Evolutionary conservation across 1,140 invertebrate species (phyloP), one percentile per base, ranked within the genome.

Genomic region (Bombus affinis): DNA sequence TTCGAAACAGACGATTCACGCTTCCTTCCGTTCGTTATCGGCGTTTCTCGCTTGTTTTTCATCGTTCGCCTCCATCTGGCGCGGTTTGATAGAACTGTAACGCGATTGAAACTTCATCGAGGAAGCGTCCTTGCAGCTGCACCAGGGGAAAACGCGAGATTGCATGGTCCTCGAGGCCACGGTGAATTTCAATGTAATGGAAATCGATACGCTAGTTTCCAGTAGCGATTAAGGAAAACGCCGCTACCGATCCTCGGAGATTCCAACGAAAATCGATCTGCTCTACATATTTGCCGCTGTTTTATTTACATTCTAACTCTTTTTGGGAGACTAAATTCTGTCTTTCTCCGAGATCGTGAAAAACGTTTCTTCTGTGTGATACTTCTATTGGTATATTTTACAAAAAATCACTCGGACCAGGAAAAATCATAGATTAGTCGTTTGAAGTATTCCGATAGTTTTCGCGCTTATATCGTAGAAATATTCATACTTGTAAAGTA

Each of bases 51-150:
- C 62, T 15, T 70, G 32, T 66, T 77, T 73, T 76, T 86, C 72
- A 70, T 74, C 71, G 44, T 71, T 53, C 70, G 68, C 15, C 57
- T 78, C 85, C 79, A 83, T 90, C 88, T 81, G 75, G 78, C 53
- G 66, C 44, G 74, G 65, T 66, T 88, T 80, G 83, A 91, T 88
- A 86, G 81, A 80, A 59, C 44, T 59, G 70, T 88, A 90, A 90
- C 82, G 68, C 71, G 65, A 88, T 90, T 90, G 74, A 83, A 88
- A 89, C 81, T 83, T 42, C 82, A 90, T 90, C 89, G 68, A 70
- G 32, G 32, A 47, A 62, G n/a, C 85, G 80, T 75, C 71, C 70
- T 44, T 42, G 78, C 59, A 81, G 66, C 83, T 84, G 77, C 80
- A 59, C 62, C 62, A 44, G 62, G 76, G 75, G 71, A 47, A 32